Conservation (phyloP, 2,113 vertebrate species). For the Globicephala melas region DNA sequence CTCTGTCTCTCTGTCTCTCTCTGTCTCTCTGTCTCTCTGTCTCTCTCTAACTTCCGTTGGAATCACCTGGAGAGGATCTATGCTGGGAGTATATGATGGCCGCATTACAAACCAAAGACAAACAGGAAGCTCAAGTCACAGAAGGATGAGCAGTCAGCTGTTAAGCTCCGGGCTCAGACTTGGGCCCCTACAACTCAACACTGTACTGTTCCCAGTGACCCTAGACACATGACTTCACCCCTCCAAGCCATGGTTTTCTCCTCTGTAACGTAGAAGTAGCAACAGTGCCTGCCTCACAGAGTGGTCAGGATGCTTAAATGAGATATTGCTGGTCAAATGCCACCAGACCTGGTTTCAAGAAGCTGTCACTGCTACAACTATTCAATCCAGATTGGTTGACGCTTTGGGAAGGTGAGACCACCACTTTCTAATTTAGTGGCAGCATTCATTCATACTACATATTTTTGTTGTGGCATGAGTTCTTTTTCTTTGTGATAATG, state of each 20-base stretch:
- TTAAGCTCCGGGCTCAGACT: not conserved
- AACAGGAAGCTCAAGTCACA: not conserved
- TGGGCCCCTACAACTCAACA: not conserved
- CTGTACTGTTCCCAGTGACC: accelerated
- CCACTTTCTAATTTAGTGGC: not conserved
- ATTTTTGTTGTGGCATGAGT: not conserved
- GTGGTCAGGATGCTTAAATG: not conserved
- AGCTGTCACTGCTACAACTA: not conserved
- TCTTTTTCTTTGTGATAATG: not conserved
- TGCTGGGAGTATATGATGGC: conserved; percentile 25
- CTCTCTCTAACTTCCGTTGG: not conserved
- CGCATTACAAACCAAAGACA: conserved; percentile 63
- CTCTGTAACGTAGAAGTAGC: not conserved
- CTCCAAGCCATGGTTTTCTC: not conserved
- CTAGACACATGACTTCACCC: not conserved
- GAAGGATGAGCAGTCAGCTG: not conserved
- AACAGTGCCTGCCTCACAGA: not conserved
- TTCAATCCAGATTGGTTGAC: not conserved
- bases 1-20: not conserved
- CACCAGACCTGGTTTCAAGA: not conserved
- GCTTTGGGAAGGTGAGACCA: not conserved
- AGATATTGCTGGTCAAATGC: not conserved
- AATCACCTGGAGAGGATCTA: conserved; percentile 60
- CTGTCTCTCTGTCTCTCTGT: not conserved
- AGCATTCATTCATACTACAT: not conserved